Percentiles rank a stretch among this genome's conserved stretches.
Evolutionary conservation across 2,888 invertebrate species (phyloP).

Genomic region (Microctonus brassicae): DNA sequence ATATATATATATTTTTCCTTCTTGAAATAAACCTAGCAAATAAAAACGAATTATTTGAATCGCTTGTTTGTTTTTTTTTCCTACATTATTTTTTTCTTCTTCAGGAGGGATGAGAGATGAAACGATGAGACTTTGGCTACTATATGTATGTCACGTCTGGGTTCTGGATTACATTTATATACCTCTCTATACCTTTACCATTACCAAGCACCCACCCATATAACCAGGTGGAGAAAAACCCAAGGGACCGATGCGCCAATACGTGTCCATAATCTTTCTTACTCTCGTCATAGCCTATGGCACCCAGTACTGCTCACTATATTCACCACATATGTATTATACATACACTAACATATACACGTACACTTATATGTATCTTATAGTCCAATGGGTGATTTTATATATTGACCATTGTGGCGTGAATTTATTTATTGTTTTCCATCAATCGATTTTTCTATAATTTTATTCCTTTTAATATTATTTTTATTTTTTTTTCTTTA

Average conservation of each 20-base stretch:
- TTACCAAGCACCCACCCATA: constrained; percentile 2
- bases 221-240: constrained; percentile 43
- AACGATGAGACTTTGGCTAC: constrained; percentile 37
- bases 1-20: not conserved
- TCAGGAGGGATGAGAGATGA: constrained; percentile 10
- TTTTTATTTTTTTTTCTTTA: no score
- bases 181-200: constrained; percentile 1
- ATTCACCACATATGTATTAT: not conserved
- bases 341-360: not conserved
- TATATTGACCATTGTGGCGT: not conserved
- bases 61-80: not conserved
- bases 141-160: constrained; percentile 66
- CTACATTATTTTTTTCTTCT: not conserved
- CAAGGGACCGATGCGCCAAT: constrained; percentile 67
- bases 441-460: no score
- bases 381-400: no score
- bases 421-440: no score
- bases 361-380: no score
- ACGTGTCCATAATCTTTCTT: constrained; percentile 66
- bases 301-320: constrained; percentile 12
- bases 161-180: constrained; percentile 68
- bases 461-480: no score
- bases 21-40: not conserved
- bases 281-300: constrained; percentile 14
- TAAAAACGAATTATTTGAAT: not conserved